Evolutionary conservation across 2,797 vertebrate species (phyloP), one percentile per base, ranked within the genome.

Genomic region (Oryzias dopingdopingensis): DNA sequence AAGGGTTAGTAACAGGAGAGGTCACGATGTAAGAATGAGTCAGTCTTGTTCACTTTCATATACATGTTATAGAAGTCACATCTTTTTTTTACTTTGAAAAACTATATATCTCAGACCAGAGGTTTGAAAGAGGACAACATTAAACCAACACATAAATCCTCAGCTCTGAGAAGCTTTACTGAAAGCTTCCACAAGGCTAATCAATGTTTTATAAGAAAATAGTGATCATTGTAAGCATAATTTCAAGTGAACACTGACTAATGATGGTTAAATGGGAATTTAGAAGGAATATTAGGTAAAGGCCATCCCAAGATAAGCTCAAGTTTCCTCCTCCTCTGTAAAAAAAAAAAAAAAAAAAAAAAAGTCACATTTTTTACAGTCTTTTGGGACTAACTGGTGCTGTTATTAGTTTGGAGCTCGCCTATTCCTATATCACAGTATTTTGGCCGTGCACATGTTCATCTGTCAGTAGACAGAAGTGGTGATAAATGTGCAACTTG

Each of bases 401-500:
- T 60, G 56, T 84, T 72, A 62, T 29, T 50, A 74, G 60, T n/a
- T 46, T 55, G 68, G 61, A 62, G 60, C 53, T 71, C 72, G 66
- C 66, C 57, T 12, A 53, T 81, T 62, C 72, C 53, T 70, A 49
- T 65, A 74, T 70, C 56, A 8, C 5, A 37, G 46, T 59, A 44
- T 70, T 82, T 74, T 70, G 80, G 81, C 59, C 6, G 16, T 70
- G 71, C 51, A 5, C 26, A 32, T 47, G 40, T 60, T 81, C 52
- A 49, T 71, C 81, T 71, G 70, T 76, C 61, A 37, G 70, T 57
- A 48, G 43, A 66, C 47, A 63, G 55, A 58, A 72, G 68, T 69
- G 5, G 77, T 90, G 88, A 90, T 89, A 65, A 87, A 90, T 88
- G 86, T 79, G 82, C 59, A 26, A 65, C 65, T 82, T 79, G 78